Percentiles rank a stretch among this genome's conserved stretches.
Conservation (phyloP, 2,888 invertebrate genomes). For the Diadegma fenestrale region DNA sequence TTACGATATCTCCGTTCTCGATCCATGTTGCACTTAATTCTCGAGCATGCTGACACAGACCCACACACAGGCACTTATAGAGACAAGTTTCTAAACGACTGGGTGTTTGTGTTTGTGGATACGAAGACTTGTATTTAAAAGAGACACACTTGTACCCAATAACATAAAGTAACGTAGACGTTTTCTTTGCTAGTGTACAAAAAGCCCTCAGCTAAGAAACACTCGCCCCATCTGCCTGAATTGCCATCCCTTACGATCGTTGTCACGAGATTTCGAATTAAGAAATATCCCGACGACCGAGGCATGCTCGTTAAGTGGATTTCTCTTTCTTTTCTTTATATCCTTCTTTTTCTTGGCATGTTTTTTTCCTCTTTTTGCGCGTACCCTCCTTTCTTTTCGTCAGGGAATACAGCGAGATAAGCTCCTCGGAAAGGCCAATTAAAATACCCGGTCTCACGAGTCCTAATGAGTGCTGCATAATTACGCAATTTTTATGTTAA, state of each 20-base stretch:
- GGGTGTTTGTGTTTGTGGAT: not conserved
- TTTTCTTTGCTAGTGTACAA: slow-evolving; percentile 5
- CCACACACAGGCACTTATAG: not conserved
- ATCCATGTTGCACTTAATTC: slow-evolving; percentile 69
- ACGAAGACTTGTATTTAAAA: not conserved
- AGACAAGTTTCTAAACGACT: not conserved
- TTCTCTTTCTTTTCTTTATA: slow-evolving; percentile 11
- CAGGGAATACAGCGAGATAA: slow-evolving; percentile 26
- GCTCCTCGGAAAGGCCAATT: slow-evolving; percentile 44
- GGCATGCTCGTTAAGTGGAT: slow-evolving; percentile 38
- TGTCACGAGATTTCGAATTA: slow-evolving; percentile 60
- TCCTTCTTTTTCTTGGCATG: not conserved
- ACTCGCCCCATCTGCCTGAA: not conserved
- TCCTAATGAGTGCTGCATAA: slow-evolving; percentile 36
- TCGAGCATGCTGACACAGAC: slow-evolving; percentile 58
- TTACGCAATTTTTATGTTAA: slow-evolving; percentile 43
- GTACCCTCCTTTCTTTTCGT: not conserved
- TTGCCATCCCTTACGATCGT: slow-evolving; percentile 32
- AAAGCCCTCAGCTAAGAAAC: slow-evolving; percentile 15
- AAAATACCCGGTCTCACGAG: slow-evolving; percentile 24
- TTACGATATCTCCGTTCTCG: slow-evolving; percentile 69
- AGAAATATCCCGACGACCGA: slow-evolving; percentile 52
- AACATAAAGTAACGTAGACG: not conserved
- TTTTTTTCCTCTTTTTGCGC: not conserved
- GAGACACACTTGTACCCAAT: not conserved